phyloP scores from a whole-genome alignment of 2,797 vertebrate genomes.

The Syndactyla subalaris region DNA sequence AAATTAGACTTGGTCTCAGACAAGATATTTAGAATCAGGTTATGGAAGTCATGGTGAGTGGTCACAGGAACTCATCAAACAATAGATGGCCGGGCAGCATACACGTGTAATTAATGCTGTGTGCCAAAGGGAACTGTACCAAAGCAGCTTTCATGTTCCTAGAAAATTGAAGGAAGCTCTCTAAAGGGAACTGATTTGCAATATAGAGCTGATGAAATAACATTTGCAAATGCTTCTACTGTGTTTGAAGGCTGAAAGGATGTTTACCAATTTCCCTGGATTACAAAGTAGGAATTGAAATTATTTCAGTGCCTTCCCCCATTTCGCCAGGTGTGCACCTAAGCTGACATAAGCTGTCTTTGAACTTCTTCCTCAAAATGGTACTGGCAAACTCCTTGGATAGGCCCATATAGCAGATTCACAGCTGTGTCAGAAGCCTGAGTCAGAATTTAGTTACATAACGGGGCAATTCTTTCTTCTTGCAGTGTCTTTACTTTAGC shows the following conservation, averaged over 20 bases:
- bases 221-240: not conserved
- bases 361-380: not conserved
- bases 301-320: not conserved
- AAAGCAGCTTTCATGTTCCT: not conserved
- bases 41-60: not conserved
- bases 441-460: not conserved
- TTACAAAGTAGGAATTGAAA: not conserved
- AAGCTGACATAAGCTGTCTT: not conserved
- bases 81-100: not conserved
- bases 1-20: not conserved
- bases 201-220: not conserved
- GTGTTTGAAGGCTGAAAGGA: not conserved
- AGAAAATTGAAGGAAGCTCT: not conserved
- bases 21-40: not conserved
- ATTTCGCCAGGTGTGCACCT: not conserved
- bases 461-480: not conserved
- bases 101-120: not conserved
- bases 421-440: not conserved
- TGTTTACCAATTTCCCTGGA: not conserved
- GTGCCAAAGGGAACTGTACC: not conserved
- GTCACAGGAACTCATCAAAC: not conserved
- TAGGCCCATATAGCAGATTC: not conserved
- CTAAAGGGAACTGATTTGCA: not conserved
- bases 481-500: not conserved
- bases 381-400: not conserved